Base-by-base conservation (phyloP, 2,888 invertebrate genomes). In the Seira musarum region DNA sequence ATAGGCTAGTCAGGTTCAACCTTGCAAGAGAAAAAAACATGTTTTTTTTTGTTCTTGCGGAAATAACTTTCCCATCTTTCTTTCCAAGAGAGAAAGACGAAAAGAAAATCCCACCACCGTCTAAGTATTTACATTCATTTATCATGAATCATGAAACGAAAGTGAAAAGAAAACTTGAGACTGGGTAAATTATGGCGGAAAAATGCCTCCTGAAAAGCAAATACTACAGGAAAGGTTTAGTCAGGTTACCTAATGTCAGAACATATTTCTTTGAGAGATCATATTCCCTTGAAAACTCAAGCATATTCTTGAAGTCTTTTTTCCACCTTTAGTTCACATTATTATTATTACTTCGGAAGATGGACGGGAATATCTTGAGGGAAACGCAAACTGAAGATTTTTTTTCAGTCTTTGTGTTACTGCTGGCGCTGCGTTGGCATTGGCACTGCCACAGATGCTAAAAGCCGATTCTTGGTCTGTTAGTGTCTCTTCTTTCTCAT, bases 91-190 rank as follows among this genome's bases (percentile, higher is more conserved):
- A 53, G 53, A 30, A 30, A 30, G 8, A 5, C 30, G 8, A 8
- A 8, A 8, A 53, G 53, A 30, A 30, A 30, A 30, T 30, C 30
- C 30, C 30, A 53, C 15, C 53, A 3, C 15, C 15, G 40, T 13
- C 40, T 40, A 40, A 40, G 6, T 53, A 53, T 53, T 53, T 53
- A 53, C 53, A 53, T 53, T 53, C 53, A 53, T 30, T 30, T 30
- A 30, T 53, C 53, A 53, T 53, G 53, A 53, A 13, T 13, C 53
- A 53, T 53, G 53, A 17, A 53, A 13, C 17, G 53, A 53, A 53
- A 53, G 53, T 53, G 53, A 53, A 53, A 53, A 53, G 53, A 53
- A 17, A 53, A 53, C 53, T 53, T 53, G 53, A 53, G 53, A 53
- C 53, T 53, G 53, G 17, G 15, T 53, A 53, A 53, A 53, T 53